phyloP scores from a whole-genome alignment of 2,888 invertebrate species.

The Chrysolina americana region DNA sequence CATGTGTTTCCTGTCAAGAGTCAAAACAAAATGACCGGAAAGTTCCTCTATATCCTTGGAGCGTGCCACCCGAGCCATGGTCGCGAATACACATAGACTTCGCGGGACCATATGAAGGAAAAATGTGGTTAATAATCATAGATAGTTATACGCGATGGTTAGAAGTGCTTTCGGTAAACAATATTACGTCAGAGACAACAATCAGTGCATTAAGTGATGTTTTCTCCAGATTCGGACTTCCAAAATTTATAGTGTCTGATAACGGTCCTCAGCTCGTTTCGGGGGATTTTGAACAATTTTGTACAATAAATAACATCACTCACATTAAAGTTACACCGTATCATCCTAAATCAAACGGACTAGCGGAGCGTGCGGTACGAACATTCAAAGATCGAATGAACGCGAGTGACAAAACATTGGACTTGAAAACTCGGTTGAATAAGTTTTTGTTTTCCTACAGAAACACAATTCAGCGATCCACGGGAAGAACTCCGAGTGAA shows the following conservation, averaged over 20 bases:
- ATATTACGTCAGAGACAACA: conserved; percentile 43
- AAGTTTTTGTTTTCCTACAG: conserved; percentile 37
- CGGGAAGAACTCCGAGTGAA: conserved; percentile 28
- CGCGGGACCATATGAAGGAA: neutral
- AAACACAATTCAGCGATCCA: conserved; percentile 37
- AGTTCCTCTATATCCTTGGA: conserved; percentile 44
- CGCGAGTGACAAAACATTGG: neutral
- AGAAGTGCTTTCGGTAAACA: conserved; percentile 42
- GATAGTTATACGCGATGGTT: conserved; percentile 25
- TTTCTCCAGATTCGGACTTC: conserved; percentile 54
- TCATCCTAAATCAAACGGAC: conserved; percentile 45
- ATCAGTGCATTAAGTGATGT: conserved; percentile 40
- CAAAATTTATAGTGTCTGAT: conserved; percentile 55
- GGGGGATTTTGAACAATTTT: conserved; percentile 49
- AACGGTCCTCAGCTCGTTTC: conserved; percentile 55
- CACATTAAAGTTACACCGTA: conserved; percentile 39
- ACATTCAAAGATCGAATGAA: conserved; percentile 42
- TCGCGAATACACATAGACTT: conserved; percentile 41
- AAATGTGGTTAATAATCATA: neutral
- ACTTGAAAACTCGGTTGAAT: neutral
- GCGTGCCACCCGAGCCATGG: conserved; percentile 47
- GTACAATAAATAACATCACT: conserved; percentile 37
- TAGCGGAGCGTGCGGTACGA: conserved; percentile 43
- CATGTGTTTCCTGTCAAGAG: conserved; percentile 44
- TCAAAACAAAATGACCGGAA: conserved; percentile 35